Percentiles rank a stretch among this genome's conserved stretches.
Conservation (phyloP, 1,140 invertebrate species). For the Aphelenchoides fujianensis region DNA sequence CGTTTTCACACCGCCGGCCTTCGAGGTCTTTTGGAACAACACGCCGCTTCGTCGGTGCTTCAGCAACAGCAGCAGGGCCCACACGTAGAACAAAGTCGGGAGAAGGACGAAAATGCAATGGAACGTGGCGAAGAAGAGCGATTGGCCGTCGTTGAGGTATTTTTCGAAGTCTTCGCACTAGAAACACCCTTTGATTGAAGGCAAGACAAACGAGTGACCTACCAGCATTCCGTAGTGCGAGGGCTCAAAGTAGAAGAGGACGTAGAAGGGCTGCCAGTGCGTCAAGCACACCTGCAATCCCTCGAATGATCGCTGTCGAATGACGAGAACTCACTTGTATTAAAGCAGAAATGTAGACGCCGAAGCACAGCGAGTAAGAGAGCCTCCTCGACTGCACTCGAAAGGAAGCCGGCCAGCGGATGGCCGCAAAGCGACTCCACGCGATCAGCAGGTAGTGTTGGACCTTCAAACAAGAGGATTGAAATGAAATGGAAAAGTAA, state of each 20-base stretch:
- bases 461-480: no score
- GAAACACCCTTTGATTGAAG: no score
- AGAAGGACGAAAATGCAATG: conserved; percentile 53
- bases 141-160: conserved; percentile 53
- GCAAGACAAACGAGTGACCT: no score
- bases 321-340: conserved; percentile 42
- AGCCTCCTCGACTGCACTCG: conserved; percentile 24
- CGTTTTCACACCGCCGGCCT: not conserved
- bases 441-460: conserved; percentile 29
- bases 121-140: conserved; percentile 53
- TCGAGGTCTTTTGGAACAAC: conserved; percentile 10
- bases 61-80: conserved; percentile 23
- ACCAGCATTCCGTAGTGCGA: conserved; percentile 48
- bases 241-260: conserved; percentile 58
- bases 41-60: conserved; percentile 18
- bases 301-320: no score
- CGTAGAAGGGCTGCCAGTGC: conserved; percentile 58
- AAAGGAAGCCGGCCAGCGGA: conserved; percentile 33
- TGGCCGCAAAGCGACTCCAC: conserved; percentile 53
- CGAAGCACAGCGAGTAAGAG: conserved; percentile 18
- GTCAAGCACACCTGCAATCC: conserved; percentile 49
- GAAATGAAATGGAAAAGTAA: no score
- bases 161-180: conserved; percentile 51
- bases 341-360: conserved; percentile 46
- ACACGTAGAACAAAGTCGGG: conserved; percentile 53